These are phyloP conservation scores for Serranus cabrilla DNA, from an alignment of 2,797 vertebrate species.

Conservation along the genomic window DNA sequence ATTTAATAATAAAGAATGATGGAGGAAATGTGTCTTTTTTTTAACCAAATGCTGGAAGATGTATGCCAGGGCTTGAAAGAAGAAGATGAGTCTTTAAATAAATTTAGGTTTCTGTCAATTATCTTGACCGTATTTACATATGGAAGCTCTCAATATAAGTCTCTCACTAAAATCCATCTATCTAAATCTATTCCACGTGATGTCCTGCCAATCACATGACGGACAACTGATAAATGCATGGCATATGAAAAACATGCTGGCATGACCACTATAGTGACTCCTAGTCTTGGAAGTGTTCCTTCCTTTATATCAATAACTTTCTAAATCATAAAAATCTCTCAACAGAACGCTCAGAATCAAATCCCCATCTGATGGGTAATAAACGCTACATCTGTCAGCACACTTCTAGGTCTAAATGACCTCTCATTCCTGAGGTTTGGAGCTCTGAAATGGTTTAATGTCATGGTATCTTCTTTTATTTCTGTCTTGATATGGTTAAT, in stretches of 20 bases:
- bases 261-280: slow-evolving; percentile 15
- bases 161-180: slow-evolving; percentile 35
- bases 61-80: slow-evolving; percentile 10
- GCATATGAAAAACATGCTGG: slow-evolving; percentile 47
- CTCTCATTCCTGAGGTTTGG: slow-evolving; percentile 73
- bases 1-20: slow-evolving; percentile 20
- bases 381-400: slow-evolving; percentile 72
- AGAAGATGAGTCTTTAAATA: slow-evolving; percentile 32
- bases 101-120: slow-evolving; percentile 13
- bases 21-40: neutral
- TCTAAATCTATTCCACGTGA: slow-evolving; percentile 5
- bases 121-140: slow-evolving; percentile 61
- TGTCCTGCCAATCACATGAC: slow-evolving; percentile 31
- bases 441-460: slow-evolving; percentile 46
- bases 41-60: neutral
- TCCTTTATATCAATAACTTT: slow-evolving; percentile 16
- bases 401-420: slow-evolving; percentile 50
- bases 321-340: slow-evolving; percentile 23
- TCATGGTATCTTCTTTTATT: slow-evolving; percentile 28
- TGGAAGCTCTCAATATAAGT: slow-evolving; percentile 61
- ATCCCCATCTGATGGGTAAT: slow-evolving; percentile 41
- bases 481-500: slow-evolving; percentile 16
- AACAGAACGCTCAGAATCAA: slow-evolving; percentile 29
- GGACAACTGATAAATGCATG: slow-evolving; percentile 35
- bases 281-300: slow-evolving; percentile 9